phyloP scores from a whole-genome alignment of 2,113 vertebrate genomes.

The Boulengerochromis microlepis region DNA sequence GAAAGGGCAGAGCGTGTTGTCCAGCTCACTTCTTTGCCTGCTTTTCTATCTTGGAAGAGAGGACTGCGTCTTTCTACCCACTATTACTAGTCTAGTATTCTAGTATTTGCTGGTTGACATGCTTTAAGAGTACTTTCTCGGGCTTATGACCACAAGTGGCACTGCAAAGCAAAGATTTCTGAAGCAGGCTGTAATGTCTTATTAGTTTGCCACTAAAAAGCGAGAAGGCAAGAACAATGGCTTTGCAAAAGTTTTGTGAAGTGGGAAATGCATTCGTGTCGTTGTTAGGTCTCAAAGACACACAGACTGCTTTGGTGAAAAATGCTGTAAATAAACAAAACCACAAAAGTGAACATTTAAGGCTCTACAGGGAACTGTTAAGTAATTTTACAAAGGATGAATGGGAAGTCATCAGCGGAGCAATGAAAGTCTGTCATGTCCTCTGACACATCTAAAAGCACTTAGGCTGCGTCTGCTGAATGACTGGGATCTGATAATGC shows the following conservation, averaged over 20 bases:
- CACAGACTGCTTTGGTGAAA: background rate
- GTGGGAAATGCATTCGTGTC: background rate
- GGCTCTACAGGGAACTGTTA: conserved; percentile 33
- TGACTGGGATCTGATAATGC: conserved; percentile 58
- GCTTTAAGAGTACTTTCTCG: background rate
- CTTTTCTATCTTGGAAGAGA: background rate
- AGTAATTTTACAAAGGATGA: conserved; percentile 54
- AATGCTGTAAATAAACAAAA: conserved; percentile 23
- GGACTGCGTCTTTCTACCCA: background rate
- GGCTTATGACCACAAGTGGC: background rate
- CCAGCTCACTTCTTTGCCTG: background rate
- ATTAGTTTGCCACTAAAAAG: background rate
- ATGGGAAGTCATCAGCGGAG: conserved; percentile 41
- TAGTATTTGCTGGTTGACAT: background rate
- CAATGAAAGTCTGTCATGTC: conserved; percentile 51
- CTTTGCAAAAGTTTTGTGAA: background rate
- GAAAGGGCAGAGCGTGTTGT: conserved; percentile 1
- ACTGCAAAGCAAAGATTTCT: background rate
- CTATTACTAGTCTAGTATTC: background rate
- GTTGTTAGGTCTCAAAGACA: background rate
- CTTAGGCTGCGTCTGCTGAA: conserved; percentile 58
- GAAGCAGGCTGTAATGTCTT: background rate
- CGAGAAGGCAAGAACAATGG: background rate
- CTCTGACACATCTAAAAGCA: conserved; percentile 62
- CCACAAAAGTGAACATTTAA: conserved; percentile 10